These are phyloP conservation scores for Bubo bubo DNA, from an alignment of 2,113 vertebrate species.

Conservation along the genomic window DNA sequence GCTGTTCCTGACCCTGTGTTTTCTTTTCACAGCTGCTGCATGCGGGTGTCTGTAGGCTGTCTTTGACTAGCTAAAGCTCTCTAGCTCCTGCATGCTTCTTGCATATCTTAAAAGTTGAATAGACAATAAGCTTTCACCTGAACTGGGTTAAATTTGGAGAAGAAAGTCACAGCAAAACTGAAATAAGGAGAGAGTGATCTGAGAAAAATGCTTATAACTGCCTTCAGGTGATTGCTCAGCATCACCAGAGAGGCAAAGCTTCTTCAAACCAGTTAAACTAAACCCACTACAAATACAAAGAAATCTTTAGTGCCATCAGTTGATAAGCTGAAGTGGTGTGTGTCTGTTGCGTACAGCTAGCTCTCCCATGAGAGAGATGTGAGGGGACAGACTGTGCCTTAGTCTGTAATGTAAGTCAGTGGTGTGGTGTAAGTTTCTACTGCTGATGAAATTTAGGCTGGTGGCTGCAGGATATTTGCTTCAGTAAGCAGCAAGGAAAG, in stretches of 20 bases:
- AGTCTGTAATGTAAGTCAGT: not conserved
- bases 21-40: not conserved
- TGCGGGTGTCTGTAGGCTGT: not conserved
- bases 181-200: not conserved
- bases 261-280: not conserved
- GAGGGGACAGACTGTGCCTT: not conserved
- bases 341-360: fast-evolving
- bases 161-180: not conserved
- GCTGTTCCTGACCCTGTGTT: not conserved
- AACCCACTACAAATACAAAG: not conserved
- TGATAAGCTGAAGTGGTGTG: not conserved
- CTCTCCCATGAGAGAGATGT: not conserved
- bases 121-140: not conserved
- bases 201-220: not conserved
- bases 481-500: not conserved
- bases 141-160: not conserved
- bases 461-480: not conserved
- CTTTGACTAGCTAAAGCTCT: not conserved
- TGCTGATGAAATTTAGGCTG: not conserved
- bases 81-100: not conserved
- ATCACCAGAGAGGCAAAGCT: not conserved
- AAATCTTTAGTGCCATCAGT: not conserved
- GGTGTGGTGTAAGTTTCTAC: not conserved
- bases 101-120: not conserved
- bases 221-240: not conserved